Evolutionary conservation across 2,888 invertebrate genomes (phyloP).

Genomic region (Didymodactylos carnosus): DNA sequence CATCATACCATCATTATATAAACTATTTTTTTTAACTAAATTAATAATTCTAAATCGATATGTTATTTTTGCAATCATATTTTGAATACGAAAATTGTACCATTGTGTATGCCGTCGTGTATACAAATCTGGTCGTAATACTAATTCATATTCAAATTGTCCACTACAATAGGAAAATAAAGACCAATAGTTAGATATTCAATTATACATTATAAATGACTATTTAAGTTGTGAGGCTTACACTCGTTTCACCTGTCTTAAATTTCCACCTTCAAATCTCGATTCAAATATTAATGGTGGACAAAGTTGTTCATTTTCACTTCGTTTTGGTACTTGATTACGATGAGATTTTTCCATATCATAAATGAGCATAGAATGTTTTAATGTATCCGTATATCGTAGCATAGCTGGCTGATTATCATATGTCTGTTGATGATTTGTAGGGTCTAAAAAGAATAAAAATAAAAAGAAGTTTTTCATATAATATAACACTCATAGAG

Average conservation of each 20-base stretch:
- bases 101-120: conserved; percentile 63
- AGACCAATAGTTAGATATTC: not conserved
- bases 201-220: not conserved
- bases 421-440: conserved; percentile 17
- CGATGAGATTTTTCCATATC: conserved; percentile 27
- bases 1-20: conserved; percentile 79
- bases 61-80: conserved; percentile 55
- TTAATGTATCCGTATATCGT: conserved; percentile 23
- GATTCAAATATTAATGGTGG: conserved; percentile 53
- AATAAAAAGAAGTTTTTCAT: not conserved
- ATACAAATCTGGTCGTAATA: conserved; percentile 49
- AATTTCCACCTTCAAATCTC: conserved; percentile 75
- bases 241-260: conserved; percentile 41
- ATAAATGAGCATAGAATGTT: conserved; percentile 26
- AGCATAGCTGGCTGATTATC: conserved; percentile 23
- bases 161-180: conserved; percentile 23
- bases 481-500: no score
- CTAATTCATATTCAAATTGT: conserved; percentile 63
- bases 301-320: conserved; percentile 24
- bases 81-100: conserved; percentile 76
- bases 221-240: conserved; percentile 40
- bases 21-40: conserved; percentile 48
- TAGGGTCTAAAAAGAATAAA: not conserved
- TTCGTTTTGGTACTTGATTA: conserved; percentile 21
- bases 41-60: conserved; percentile 48